Evolutionary conservation across 30 jellyfish, hydroid and myxozoan species (phyloP), one percentile per base, ranked within the genome.

Genomic region (Catostylus mosaicus): DNA sequence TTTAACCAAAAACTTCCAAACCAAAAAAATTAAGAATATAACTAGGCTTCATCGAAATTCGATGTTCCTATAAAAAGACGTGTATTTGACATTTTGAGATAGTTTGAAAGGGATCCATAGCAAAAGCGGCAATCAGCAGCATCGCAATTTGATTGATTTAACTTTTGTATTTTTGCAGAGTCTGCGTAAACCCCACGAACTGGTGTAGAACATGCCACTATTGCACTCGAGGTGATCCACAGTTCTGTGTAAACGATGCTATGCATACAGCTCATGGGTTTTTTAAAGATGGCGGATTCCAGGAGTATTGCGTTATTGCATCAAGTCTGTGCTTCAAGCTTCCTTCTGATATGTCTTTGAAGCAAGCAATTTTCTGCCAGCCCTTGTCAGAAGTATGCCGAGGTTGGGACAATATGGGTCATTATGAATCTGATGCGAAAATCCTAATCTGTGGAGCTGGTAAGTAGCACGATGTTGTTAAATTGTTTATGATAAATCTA

Each of bases 351-450:
- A 82, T 89, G 95, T 50, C 94, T 18, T 32, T 89, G 34, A 73
- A 65, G 67, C 94, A 80, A 46, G 86, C 97, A 0, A 91, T 89
- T 10, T 82, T 89, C 70, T 89, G 97, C 51, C 97, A 89, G 64
- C 97, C 97, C 24, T 35, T 80, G 18, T 89, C 97, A n/a, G 75
- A 87, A 1, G 74, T 89, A 26, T 64, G 74, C 20, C 80, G 95
- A 34, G 97, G 97, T 34, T 89, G 97, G 97, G 97, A 89, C 87
- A 89, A 89, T 34, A 89, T 89, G 95, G 97, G 97, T 3, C 46
- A 20, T 27, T 43, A 73, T 40, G 95, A 73, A 32, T 80, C 88
- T 4, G 97, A 89, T 76, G 74, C 97, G 18, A 81, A 74, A 27
- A 59, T 89, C 14, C 84, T 89, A 20, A 67, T 89, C 46, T 81